These are phyloP conservation scores for Promerops cafer DNA, from an alignment of 2,113 vertebrate genomes.

Conservation along the genomic window DNA sequence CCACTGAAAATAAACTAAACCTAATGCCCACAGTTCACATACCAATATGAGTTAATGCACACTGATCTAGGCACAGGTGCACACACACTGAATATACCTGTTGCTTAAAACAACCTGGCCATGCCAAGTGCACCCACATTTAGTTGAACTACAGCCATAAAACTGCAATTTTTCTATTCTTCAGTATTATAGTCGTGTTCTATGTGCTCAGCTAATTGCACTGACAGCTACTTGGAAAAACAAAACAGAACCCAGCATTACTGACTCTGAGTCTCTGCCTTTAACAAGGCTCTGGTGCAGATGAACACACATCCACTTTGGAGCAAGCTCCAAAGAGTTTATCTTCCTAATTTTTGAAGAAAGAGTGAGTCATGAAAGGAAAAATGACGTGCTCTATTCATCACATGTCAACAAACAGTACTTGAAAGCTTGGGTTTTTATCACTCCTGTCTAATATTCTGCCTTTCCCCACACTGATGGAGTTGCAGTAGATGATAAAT, in stretches of 20 bases:
- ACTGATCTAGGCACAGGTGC: not conserved
- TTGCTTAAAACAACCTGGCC: not conserved
- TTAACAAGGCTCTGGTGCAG: not conserved
- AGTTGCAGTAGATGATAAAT: not conserved
- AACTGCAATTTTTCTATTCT: not conserved
- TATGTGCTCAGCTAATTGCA: not conserved
- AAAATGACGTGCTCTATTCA: not conserved
- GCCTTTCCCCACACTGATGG: not conserved
- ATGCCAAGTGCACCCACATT: not conserved
- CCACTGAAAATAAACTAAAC: not conserved
- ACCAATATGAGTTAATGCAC: accelerated
- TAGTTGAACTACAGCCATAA: not conserved
- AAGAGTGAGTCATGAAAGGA: not conserved
- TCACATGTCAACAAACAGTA: not conserved
- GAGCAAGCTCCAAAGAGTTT: not conserved
- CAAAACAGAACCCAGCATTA: not conserved
- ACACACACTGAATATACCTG: not conserved
- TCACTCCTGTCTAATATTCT: not conserved
- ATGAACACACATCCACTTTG: not conserved
- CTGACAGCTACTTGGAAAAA: not conserved
- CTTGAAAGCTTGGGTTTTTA: slow-evolving; percentile 5
- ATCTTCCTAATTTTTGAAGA: not conserved
- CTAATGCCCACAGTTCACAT: too few relatives aligned
- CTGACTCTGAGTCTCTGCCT: not conserved
- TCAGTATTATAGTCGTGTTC: not conserved